Evolutionary conservation across 2,888 invertebrate genomes (phyloP), one percentile per base, ranked within the genome.

Genomic region (Tetranychus truncatus): DNA sequence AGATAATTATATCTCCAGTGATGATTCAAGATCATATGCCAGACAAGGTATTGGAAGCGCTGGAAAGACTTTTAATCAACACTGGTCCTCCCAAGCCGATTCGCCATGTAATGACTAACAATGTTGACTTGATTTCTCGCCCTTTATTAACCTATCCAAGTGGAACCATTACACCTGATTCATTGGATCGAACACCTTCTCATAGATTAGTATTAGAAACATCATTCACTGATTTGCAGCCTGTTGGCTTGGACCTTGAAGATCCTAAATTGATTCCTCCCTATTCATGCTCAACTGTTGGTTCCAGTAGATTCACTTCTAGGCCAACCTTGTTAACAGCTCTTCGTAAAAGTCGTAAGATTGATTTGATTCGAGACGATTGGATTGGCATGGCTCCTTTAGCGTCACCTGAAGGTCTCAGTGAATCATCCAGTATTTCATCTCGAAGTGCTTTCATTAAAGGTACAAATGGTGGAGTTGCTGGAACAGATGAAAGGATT

Each of bases 21-120:
- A 92, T 92, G 91, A 81, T 92, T 77, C 90, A 91, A 83, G 92
- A 92, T 83, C 92, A 92, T 82, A 91, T 92, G 91, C 91, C 92
- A 46, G 91, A 92, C 82, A 89, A 88, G 82, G 89, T 92, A 76
- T 84, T 92, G 79, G 88, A 89, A 78, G 91, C 91, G 45, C 85
- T 92, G 78, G 88, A 90, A 83, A 90, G 91, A 83, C 83, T 84
- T 7, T 79, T 84, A 72, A 79, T 81, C 75, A 82, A 89, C 80
- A 86, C 89, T 82, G 91, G 91, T 73, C 90, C 91, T 78, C 87
- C 88, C 77, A 91, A 91, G 82, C 69, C 69, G 11, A 69, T 21
- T 21, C 69, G 69, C 34, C n/a, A 21, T 24, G 11, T 24, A 69
- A 20, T 21, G 34, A 21, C 69, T 1, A 24, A 69, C 20, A 69